Evolutionary conservation across 2,797 vertebrate species (phyloP).

Genomic region (Danio albolineatus): DNA sequence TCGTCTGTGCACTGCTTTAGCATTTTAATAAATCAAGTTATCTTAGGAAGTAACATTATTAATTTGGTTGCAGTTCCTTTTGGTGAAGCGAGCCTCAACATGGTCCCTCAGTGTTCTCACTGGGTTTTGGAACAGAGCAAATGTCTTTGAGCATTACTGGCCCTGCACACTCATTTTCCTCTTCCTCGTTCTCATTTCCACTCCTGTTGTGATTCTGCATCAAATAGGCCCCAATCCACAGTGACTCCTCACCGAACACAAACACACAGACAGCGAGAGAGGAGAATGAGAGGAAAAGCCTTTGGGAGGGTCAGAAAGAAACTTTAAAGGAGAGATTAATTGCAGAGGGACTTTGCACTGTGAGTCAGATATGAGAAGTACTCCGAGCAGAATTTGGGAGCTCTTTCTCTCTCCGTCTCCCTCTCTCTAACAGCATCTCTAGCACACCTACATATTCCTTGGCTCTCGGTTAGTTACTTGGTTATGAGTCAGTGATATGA

Average conservation of each 20-base stretch:
- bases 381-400: conserved; percentile 26
- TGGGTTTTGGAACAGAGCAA: conserved; percentile 17
- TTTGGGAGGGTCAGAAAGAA: conserved; percentile 51
- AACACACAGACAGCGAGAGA: conserved; percentile 33
- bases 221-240: conserved; percentile 33
- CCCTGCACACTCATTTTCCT: conserved; percentile 51
- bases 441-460: neutral
- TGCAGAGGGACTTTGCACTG: conserved; percentile 46
- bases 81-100: conserved; percentile 18
- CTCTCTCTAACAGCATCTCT: conserved; percentile 23
- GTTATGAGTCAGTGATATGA: conserved; percentile 30
- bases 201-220: conserved; percentile 37
- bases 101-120: neutral
- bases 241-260: conserved; percentile 21
- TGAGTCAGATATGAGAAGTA: conserved; percentile 52
- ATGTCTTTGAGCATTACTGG: conserved; percentile 31
- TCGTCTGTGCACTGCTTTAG: neutral
- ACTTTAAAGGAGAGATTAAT: conserved; percentile 61
- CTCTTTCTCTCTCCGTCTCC: conserved; percentile 18
- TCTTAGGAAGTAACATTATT: neutral
- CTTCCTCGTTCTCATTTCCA: conserved; percentile 50
- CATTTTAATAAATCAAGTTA: neutral
- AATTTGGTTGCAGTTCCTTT: neutral
- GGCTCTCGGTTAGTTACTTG: conserved; percentile 24
- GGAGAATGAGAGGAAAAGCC: conserved; percentile 42